phyloP scores from a whole-genome alignment of 2,113 vertebrate species.

The Ursus arctos region DNA sequence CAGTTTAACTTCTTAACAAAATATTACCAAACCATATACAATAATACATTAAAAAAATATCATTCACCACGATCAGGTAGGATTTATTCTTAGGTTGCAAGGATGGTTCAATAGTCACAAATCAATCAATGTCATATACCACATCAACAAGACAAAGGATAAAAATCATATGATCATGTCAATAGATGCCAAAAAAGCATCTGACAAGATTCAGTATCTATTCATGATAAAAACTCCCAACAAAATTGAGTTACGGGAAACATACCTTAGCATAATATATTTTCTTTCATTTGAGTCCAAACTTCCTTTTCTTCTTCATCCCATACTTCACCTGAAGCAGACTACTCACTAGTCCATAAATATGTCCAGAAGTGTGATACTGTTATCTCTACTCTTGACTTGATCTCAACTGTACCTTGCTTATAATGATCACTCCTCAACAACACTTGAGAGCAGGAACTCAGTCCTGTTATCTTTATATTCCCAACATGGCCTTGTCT shows the following conservation, averaged over 20 bases:
- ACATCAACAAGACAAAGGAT: background rate
- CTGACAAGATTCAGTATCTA: background rate
- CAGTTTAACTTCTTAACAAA: background rate
- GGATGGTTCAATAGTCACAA: background rate
- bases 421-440: background rate
- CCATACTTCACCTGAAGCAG: background rate
- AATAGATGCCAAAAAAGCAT: background rate
- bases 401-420: background rate
- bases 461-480: slow-evolving; percentile 5
- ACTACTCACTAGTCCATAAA: slow-evolving; percentile 10
- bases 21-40: background rate
- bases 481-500: background rate
- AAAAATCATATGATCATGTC: background rate
- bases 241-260: background rate
- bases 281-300: background rate
- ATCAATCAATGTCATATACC: background rate
- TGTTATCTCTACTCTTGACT: background rate
- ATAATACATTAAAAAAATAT: background rate
- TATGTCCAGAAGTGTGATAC: background rate
- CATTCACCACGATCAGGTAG: background rate
- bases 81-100: background rate
- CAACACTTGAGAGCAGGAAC: background rate
- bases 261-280: background rate
- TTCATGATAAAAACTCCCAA: background rate
- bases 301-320: background rate